Evolutionary conservation across 2,797 vertebrate genomes (phyloP), one percentile per base, ranked within the genome.

Genomic region (Luscinia luscinia): DNA sequence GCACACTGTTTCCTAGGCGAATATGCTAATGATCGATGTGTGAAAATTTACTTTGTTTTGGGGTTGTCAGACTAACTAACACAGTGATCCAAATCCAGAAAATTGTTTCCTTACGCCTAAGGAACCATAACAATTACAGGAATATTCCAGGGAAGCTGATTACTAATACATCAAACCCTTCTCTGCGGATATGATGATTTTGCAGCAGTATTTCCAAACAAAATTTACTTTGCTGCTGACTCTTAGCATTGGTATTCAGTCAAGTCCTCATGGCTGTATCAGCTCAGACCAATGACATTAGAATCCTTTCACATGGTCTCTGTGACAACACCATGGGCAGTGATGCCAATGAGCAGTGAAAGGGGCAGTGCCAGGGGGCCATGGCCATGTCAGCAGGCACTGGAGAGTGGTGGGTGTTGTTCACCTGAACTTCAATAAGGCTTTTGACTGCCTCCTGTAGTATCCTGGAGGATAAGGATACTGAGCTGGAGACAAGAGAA

Each of bases 11-110:
- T 93, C 81, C 91, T 89, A 91, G 93, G 92, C 90, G 89, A 95
- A 95, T 96, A 94, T 91, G 94, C 77, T 96, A 94, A 94, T 90
- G 93, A 88, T 90, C 82, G 67, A 95, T 95, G 91, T 94, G 90
- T 84, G 86, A 94, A 94, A 89, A 93, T 88, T 62, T 91, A 76
- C 84, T 96, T 93, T 93, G 95, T 94, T 95, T 93, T 75, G 90
- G 67, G 90, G 86, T 94, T 94, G 90, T 94, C 91, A 96, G 94
- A 96, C 95, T 94, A 73, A 93, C 87, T 96, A 96, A 93, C 91
- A 83, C 49, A 96, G 93, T 94, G 85, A 95, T 93, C 94, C 93
- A 95, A 84, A 96, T 95, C 81, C 81, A 90, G 83, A 92, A 93
- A 87, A 95, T 93, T 46, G 83, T 88, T 96, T 95, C 83, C 80